Conservation (phyloP, 1,140 invertebrate species). For the Zaprionus davidi region DNA sequence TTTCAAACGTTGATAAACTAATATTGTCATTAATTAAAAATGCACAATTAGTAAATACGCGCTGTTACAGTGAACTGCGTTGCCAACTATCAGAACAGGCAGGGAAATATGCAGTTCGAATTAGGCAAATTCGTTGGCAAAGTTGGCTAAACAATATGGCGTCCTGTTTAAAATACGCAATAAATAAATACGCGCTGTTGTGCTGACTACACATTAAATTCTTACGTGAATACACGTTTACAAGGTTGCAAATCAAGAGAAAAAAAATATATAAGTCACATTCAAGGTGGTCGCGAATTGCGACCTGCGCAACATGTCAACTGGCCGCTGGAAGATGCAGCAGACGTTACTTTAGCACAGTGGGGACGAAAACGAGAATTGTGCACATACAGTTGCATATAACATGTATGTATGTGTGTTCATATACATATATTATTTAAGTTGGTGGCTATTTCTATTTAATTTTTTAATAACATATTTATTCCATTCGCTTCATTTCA, state of each 20-base stretch:
- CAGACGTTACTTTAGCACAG: constrained; percentile 39
- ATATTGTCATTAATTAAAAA: too few relatives aligned
- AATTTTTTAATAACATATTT: background rate
- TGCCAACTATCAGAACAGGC: background rate
- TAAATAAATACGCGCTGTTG: constrained; percentile 8
- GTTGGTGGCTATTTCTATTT: background rate
- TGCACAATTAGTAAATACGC: too few relatives aligned
- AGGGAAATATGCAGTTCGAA: background rate
- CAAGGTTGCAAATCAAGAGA: constrained; percentile 55
- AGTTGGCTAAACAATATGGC: background rate
- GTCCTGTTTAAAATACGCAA: background rate
- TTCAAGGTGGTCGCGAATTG: constrained; percentile 66
- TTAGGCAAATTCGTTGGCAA: background rate
- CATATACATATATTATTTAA: background rate
- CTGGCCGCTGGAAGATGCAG: constrained; percentile 11
- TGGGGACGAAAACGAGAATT: constrained; percentile 25
- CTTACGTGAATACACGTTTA: constrained; percentile 58
- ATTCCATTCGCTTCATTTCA: background rate
- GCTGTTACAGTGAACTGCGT: background rate
- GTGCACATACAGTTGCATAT: background rate
- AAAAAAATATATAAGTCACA: constrained; percentile 58
- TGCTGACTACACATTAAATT: constrained; percentile 16
- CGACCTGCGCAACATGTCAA: constrained; percentile 40
- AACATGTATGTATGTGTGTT: background rate
- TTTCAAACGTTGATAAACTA: too few relatives aligned